These are phyloP conservation scores for Tetranychus piercei DNA, from an alignment of 2,888 invertebrate genomes.

Conservation along the genomic window DNA sequence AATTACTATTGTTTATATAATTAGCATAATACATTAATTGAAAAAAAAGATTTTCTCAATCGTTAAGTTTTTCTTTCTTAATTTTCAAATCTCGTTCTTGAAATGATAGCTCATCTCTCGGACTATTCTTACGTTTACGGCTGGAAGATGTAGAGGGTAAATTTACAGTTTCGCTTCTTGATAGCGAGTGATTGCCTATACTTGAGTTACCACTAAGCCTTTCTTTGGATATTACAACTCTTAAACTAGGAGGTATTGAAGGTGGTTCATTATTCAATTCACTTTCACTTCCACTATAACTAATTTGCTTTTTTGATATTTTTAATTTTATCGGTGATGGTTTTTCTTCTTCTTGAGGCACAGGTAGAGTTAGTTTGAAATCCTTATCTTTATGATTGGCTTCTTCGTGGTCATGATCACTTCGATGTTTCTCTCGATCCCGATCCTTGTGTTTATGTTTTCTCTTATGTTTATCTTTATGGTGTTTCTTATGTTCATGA, in stretches of 20 bases:
- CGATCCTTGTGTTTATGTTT: slow-evolving; percentile 1
- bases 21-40: not conserved
- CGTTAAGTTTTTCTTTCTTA: not conserved
- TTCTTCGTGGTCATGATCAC: not conserved
- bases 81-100: not conserved
- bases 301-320: not conserved
- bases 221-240: slow-evolving; percentile 2
- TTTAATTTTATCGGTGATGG: slow-evolving; percentile 7
- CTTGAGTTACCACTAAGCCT: slow-evolving; percentile 1
- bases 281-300: slow-evolving; percentile 4
- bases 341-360: slow-evolving; percentile 10
- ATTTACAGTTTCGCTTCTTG: not conserved
- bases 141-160: not conserved
- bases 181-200: not conserved
- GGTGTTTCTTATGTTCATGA: slow-evolving; percentile 2
- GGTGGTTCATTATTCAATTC: not conserved
- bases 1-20: too few relatives aligned
- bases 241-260: not conserved
- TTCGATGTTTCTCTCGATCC: not conserved
- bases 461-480: slow-evolving; percentile 8
- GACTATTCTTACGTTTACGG: not conserved
- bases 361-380: not conserved
- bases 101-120: not conserved
- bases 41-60: not conserved
- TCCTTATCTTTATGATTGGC: not conserved